Conservation (phyloP, 2,797 vertebrate genomes). For the Gorsachius magnificus region DNA sequence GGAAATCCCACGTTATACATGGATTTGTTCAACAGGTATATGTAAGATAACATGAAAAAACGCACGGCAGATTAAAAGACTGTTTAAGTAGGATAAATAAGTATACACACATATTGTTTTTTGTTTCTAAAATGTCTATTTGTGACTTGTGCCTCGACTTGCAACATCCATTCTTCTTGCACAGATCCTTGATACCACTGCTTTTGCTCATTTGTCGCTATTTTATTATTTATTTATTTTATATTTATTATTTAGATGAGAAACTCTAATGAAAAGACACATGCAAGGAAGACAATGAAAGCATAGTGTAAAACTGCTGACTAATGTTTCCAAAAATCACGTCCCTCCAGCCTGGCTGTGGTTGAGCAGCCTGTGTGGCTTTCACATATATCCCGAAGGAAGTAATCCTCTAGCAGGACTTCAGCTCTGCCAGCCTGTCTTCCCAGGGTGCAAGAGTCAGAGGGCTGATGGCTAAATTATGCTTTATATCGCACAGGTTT, state of each 20-base stretch:
- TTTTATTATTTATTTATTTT: not conserved
- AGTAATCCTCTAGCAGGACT: not conserved
- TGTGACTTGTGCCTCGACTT: not conserved
- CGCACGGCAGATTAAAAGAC: not conserved
- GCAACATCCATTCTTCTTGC: not conserved
- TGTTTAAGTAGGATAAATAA: not conserved
- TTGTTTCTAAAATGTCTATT: not conserved
- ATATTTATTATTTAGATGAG: not conserved
- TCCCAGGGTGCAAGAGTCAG: not conserved
- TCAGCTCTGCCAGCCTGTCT: not conserved
- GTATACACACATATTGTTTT: not conserved
- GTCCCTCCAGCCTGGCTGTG: accelerated
- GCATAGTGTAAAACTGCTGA: not conserved
- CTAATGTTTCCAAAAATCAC: not conserved
- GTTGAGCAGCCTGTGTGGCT: not conserved
- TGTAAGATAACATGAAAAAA: not conserved
- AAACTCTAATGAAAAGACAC: not conserved
- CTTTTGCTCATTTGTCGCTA: not conserved
- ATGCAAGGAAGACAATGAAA: accelerated
- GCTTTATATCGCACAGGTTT: not conserved
- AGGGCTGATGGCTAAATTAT: accelerated
- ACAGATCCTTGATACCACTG: not conserved
- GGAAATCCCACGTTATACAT: slow-evolving; percentile 36
- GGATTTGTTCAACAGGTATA: slow-evolving; percentile 18
- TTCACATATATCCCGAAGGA: not conserved